Percentiles rank a stretch among this genome's conserved stretches.
phyloP scores from a whole-genome alignment of 2,888 invertebrate species.

The Amitus sp. region DNA sequence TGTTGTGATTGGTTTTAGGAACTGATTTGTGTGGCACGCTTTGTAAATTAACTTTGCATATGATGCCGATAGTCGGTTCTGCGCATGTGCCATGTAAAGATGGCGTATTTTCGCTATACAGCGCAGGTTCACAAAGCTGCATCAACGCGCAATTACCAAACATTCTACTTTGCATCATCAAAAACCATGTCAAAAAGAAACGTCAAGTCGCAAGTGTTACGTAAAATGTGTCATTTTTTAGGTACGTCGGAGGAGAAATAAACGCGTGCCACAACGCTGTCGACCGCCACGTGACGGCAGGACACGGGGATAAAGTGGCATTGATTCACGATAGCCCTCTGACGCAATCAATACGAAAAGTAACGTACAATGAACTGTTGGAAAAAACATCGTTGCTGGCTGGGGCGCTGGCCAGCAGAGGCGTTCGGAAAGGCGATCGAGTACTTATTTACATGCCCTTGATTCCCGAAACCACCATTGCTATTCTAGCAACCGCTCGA shows the following conservation, averaged over 20 bases:
- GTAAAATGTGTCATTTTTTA: no score
- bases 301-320: constrained; percentile 81
- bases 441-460: constrained; percentile 96
- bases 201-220: no score
- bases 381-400: constrained; percentile 84
- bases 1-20: no score
- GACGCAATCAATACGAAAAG: constrained; percentile 78
- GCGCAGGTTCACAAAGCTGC: no score
- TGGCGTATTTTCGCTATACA: no score
- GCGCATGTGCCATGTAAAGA: no score
- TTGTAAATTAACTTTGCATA: no score
- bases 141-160: no score
- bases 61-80: no score
- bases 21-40: no score
- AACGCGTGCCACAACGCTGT: constrained; percentile 94
- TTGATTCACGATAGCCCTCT: constrained; percentile 92
- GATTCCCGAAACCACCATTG: constrained; percentile 88
- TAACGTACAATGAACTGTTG: constrained; percentile 84
- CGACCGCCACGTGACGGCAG: constrained; percentile 86
- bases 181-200: no score
- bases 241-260: constrained; percentile 90
- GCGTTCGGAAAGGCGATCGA: constrained; percentile 83
- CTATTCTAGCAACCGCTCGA: constrained; percentile 88
- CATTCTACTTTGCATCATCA: no score
- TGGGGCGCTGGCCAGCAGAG: constrained; percentile 80